A percentile compares a stretch with the other conserved stretches of the same genome.
phyloP scores from a whole-genome alignment of 2,888 invertebrate species.

The Bombylius discolor region DNA sequence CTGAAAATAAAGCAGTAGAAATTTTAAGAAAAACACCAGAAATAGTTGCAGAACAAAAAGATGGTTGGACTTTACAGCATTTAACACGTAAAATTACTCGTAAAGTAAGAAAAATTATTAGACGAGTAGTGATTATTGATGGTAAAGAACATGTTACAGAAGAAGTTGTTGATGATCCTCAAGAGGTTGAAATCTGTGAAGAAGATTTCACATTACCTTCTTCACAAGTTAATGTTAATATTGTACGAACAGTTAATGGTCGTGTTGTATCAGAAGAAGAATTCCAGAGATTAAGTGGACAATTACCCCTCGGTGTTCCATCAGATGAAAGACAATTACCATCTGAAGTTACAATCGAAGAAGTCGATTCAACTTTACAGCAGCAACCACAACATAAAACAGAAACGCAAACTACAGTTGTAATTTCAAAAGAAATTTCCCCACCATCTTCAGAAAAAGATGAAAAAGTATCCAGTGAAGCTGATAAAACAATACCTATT shows the following conservation, averaged over 20 bases:
- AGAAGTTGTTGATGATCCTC: conserved; percentile 75
- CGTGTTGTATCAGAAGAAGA: conserved; percentile 33
- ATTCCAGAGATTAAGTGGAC: conserved; percentile 25
- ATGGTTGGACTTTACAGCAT: conserved; percentile 69
- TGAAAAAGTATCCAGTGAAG: background rate
- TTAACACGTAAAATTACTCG: conserved; percentile 23
- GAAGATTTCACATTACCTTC: conserved; percentile 20
- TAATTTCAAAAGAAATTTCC: background rate
- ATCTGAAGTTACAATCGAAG: conserved; percentile 29
- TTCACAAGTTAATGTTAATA: conserved; percentile 38
- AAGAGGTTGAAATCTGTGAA: conserved; percentile 37
- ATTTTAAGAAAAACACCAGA: conserved; percentile 26
- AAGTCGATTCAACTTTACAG: conserved; percentile 19
- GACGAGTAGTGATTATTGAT: conserved; percentile 62
- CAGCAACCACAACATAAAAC: background rate
- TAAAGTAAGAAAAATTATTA: conserved; percentile 60
- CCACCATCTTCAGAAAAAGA: background rate
- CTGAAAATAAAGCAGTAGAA: conserved; percentile 13
- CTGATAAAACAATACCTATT: background rate
- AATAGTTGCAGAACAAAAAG: conserved; percentile 41
- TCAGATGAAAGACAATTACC: conserved; percentile 16
- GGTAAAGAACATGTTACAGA: conserved; percentile 75
- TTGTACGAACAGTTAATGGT: conserved; percentile 43
- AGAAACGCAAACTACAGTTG: background rate
- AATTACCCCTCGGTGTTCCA: conserved; percentile 14